Evolutionary conservation across 2,113 vertebrate genomes (phyloP).

Genomic region (Stercorarius parasiticus): DNA sequence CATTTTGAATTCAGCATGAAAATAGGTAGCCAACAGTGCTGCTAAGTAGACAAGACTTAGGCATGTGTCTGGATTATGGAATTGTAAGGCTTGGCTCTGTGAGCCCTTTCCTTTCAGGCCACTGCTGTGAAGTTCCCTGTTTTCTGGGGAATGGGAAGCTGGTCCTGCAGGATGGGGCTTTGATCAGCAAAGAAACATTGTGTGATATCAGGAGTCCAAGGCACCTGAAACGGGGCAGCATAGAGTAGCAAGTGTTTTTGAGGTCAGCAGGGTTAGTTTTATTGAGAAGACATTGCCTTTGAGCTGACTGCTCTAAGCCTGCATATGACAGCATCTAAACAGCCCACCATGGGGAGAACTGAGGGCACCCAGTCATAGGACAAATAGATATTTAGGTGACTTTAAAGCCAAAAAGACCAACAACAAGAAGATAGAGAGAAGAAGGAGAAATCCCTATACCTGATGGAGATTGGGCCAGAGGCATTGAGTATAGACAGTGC

Average conservation of each 20-base stretch:
- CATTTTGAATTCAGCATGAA: not conserved
- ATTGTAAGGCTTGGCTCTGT: not conserved
- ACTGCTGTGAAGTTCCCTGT: not conserved
- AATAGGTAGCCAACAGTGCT: not conserved
- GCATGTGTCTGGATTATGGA: not conserved
- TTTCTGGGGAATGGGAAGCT: not conserved
- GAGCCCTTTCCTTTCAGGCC: not conserved
- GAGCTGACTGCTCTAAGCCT: not conserved
- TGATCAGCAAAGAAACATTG: not conserved
- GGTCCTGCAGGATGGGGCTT: not conserved
- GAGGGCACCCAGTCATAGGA: too few species aligned
- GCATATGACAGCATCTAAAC: not conserved
- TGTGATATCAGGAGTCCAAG: not conserved
- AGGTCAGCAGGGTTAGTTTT: not conserved
- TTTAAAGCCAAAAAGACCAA: not conserved
- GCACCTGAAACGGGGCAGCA: not conserved
- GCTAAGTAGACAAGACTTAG: not conserved
- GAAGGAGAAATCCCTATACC: not conserved
- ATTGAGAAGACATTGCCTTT: not conserved
- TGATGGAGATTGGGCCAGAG: not conserved
- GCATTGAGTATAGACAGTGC: not conserved
- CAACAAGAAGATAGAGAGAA: not conserved
- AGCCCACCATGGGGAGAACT: not conserved
- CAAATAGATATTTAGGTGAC: not conserved
- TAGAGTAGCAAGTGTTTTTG: not conserved